Base-by-base conservation (phyloP, 2,888 invertebrate genomes). In the Strigamia transsilvanica region DNA sequence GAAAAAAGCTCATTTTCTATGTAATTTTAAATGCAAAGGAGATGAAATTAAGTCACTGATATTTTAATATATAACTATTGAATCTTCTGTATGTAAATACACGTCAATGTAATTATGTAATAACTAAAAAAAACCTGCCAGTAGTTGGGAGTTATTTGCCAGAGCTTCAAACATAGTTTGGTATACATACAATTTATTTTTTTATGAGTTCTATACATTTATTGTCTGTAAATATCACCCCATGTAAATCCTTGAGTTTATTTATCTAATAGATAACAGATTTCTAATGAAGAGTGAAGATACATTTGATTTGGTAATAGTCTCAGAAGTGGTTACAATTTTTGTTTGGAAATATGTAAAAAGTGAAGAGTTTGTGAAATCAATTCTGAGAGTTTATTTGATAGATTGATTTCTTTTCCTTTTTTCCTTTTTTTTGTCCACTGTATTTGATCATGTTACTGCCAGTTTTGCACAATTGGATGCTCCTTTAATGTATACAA, bases 401-500 rank as follows among this genome's bases (percentile, higher is more conserved):
- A 6, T 9, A 38, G 10, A n/a, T 51, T 51, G 51, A 15, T 51
- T 51, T 51, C 15, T 51, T 27, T 27, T 27, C 3, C 27, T 27
- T 27, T 27, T 27, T n/a, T n/a, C n/a, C n/a, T n/a, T n/a, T n/a
- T n/a, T n/a, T 51, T 51, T 51, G 9, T 18, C n/a, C 56, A 56
- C 56, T 18, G 56, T 32, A 73, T 12, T 73, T 73, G 12, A 27
- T 73, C 73, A 27, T 73, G 27, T 73, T 73, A 73, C 73, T 32
- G 73, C 73, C 73, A 73, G 73, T 73, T 73, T 73, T 73, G 73
- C 73, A 73, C 73, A 73, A 73, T 32, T 32, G 73, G 73, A 73
- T 73, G 73, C 73, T 73, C 73, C 73, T 73, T 73, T 73, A 32
- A 73, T 12, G 23, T 73, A 27, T 73, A 73, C 73, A 73, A 73